Conservation (phyloP, 2,888 invertebrate species). For the Cephus sareptanus region DNA sequence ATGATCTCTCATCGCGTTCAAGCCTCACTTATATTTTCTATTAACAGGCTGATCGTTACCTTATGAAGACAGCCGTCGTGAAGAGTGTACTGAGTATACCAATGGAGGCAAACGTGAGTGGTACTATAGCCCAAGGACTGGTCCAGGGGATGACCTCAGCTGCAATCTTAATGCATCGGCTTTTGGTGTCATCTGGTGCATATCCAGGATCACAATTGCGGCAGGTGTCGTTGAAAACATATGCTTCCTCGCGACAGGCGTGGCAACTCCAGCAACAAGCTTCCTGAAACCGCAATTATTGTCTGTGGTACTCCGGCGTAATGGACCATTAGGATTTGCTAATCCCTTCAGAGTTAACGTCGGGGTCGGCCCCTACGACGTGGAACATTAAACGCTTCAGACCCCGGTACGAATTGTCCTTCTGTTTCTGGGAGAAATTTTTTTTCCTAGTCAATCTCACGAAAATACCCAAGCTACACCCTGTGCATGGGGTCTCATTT, state of each 20-base stretch:
- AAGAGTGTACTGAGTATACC: slow-evolving; percentile 74
- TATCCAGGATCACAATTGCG: slow-evolving; percentile 70
- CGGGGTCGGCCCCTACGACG: background rate
- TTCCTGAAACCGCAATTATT: slow-evolving; percentile 60
- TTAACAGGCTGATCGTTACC: slow-evolving; percentile 44
- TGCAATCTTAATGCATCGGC: slow-evolving; percentile 70
- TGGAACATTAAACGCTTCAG: background rate
- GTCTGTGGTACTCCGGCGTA: background rate
- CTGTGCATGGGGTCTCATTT: background rate
- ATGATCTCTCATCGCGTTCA: background rate
- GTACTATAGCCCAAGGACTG: slow-evolving; percentile 76
- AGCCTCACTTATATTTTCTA: background rate
- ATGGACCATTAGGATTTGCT: background rate
- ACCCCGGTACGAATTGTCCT: background rate
- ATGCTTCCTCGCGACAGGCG: slow-evolving; percentile 73
- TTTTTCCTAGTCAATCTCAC: background rate
- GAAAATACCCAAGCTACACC: background rate
- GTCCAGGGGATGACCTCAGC: slow-evolving; percentile 73
- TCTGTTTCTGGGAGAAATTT: background rate
- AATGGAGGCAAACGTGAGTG: slow-evolving; percentile 71
- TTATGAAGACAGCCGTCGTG: slow-evolving; percentile 74
- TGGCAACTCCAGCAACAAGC: slow-evolving; percentile 80
- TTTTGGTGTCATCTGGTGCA: slow-evolving; percentile 67
- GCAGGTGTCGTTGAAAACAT: slow-evolving; percentile 73
- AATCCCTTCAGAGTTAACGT: background rate